Evolutionary conservation across 1,140 invertebrate species (phyloP).

Genomic region (Battus philenor): DNA sequence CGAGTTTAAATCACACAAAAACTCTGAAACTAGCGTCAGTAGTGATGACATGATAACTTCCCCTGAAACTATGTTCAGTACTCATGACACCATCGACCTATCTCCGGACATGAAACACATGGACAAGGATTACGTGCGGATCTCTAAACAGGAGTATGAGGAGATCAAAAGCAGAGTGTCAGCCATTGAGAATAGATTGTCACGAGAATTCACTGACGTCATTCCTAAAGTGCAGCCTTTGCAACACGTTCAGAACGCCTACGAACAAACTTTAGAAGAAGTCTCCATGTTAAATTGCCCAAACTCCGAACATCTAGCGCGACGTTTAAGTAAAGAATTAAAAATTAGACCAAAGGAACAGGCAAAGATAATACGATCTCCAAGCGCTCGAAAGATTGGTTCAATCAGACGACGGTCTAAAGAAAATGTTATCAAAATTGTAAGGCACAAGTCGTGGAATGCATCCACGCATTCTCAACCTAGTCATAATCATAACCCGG

Average conservation of each 20-base stretch:
- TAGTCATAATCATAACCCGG: slow-evolving; percentile 40
- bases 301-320: slow-evolving; percentile 82
- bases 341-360: slow-evolving; percentile 82
- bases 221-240: slow-evolving; percentile 61
- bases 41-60: slow-evolving; percentile 66
- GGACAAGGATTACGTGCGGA: slow-evolving; percentile 79
- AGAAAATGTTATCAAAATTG: slow-evolving; percentile 67
- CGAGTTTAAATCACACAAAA: slow-evolving; percentile 53
- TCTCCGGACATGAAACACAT: slow-evolving; percentile 59
- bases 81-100: slow-evolving; percentile 60
- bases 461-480: slow-evolving; percentile 50
- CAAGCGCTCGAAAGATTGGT: slow-evolving; percentile 87
- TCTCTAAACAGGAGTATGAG: slow-evolving; percentile 84
- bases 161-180: slow-evolving; percentile 84
- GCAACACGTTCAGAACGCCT: slow-evolving; percentile 80
- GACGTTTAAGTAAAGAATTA: slow-evolving; percentile 81
- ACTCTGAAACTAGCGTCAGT: slow-evolving; percentile 60
- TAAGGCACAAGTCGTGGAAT: slow-evolving; percentile 69
- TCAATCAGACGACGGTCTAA: slow-evolving; percentile 81
- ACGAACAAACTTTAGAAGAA: slow-evolving; percentile 84
- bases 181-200: slow-evolving; percentile 82
- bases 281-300: slow-evolving; percentile 78
- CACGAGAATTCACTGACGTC: slow-evolving; percentile 80
- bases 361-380: slow-evolving; percentile 84
- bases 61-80: slow-evolving; percentile 63